Evolutionary conservation across 2,113 vertebrate species (phyloP).

Genomic region (Gallinago undulata): DNA sequence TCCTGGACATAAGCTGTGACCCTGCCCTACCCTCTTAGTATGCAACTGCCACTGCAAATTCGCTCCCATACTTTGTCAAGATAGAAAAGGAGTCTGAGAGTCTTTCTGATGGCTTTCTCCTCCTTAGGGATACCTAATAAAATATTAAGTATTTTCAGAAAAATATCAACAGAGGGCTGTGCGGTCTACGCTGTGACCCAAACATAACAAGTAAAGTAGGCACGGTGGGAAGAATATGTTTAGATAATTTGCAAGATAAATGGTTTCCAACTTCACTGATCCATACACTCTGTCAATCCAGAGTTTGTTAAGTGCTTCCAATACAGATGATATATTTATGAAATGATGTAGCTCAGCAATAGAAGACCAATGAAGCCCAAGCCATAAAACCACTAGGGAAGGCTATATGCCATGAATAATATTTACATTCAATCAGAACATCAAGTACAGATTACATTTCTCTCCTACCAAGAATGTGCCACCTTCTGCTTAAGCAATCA

Average conservation of each 20-base stretch:
- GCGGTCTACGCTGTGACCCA: conserved; percentile 79
- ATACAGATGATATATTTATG: conserved; percentile 83
- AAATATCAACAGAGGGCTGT: conserved; percentile 78
- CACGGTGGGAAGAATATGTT: conserved; percentile 83
- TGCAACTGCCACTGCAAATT: neutral
- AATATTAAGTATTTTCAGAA: conserved; percentile 67
- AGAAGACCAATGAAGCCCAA: conserved; percentile 85
- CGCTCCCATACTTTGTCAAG: neutral
- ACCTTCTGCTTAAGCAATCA: conserved; percentile 57
- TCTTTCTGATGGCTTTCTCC: neutral
- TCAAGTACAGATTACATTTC: conserved; percentile 74
- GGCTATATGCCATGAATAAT: conserved; percentile 83
- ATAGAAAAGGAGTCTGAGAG: neutral
- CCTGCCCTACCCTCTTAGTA: neutral
- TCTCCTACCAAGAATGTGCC: conserved; percentile 77
- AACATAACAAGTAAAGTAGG: conserved; percentile 82
- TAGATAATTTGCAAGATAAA: conserved; percentile 87
- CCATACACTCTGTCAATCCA: conserved; percentile 82
- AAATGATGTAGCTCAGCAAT: conserved; percentile 83
- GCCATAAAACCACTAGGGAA: conserved; percentile 82
- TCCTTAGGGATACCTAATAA: conserved; percentile 1
- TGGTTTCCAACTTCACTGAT: conserved; percentile 83
- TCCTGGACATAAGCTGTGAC: neutral
- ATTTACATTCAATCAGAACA: conserved; percentile 80
- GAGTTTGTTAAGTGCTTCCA: conserved; percentile 86